These are phyloP conservation scores for Mugil cephalus DNA, from an alignment of 2,113 vertebrate species.

Conservation along the genomic window DNA sequence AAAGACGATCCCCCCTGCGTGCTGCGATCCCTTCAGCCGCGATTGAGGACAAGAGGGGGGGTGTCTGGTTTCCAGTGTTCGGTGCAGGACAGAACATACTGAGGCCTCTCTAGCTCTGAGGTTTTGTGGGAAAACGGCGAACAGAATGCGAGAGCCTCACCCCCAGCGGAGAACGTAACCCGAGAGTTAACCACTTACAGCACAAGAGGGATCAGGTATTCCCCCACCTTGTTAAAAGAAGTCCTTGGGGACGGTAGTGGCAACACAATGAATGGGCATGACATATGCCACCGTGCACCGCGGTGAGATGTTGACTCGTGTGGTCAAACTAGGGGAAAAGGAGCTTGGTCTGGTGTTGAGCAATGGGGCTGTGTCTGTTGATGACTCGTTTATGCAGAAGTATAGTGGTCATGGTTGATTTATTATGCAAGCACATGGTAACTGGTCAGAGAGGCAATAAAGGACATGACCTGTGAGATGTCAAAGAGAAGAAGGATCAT, in stretches of 20 bases:
- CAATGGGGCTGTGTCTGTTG: background rate
- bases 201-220: slow-evolving; percentile 67
- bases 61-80: slow-evolving; percentile 66
- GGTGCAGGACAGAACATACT: slow-evolving; percentile 38
- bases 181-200: slow-evolving; percentile 67
- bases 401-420: background rate
- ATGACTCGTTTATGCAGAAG: slow-evolving; percentile 40
- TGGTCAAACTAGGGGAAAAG: background rate
- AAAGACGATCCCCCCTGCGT: slow-evolving; percentile 54
- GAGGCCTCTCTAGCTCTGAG: slow-evolving; percentile 21
- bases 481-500: background rate
- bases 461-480: background rate
- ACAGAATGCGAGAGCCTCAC: slow-evolving; percentile 50
- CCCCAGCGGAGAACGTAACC: slow-evolving; percentile 56
- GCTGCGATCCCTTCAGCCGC: slow-evolving; percentile 30
- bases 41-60: slow-evolving; percentile 39
- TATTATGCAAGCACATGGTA: background rate
- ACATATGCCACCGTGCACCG: slow-evolving; percentile 48
- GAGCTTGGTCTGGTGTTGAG: background rate
- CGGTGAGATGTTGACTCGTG: slow-evolving; percentile 36
- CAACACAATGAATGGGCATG: slow-evolving; percentile 41
- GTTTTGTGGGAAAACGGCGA: slow-evolving; percentile 68
- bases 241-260: slow-evolving; percentile 53
- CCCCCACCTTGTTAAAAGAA: slow-evolving; percentile 60
- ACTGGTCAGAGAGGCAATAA: background rate